Evolutionary conservation across 2,113 vertebrate genomes (phyloP), one percentile per base, ranked within the genome.

Genomic region (Lagopus muta): DNA sequence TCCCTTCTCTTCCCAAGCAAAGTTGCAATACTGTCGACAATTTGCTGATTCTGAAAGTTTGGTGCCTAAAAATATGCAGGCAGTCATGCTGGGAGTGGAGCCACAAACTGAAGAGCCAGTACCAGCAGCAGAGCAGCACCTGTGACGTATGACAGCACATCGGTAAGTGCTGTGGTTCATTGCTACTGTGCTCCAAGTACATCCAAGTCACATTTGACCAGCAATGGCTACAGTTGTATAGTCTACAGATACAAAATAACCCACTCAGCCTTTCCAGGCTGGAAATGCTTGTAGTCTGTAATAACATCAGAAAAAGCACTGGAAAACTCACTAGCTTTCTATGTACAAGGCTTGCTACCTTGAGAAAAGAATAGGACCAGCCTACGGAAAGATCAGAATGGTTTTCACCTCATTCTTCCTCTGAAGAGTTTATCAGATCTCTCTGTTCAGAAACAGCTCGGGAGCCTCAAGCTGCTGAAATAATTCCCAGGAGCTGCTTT

Each of bases 151-250:
- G 40, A 14, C 9, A 45, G 20, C 28, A 22, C 58, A 58, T 7
- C 61, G 40, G 45, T 18, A 84, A 45, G 27, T 4, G 6, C 2
- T 1, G 11, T 0, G 2, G 17, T 19, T 43, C 0, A 1, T 11
- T 21, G 22, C 22, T 62, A 24, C 34, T 24, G 42, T 24, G 30
- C 8, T 17, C 4, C 17, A 27, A 66, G 4, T 62, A 50, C 20
- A 15, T n/a, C 40, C 45, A 43, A 62, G 18, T 6, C 27, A 9
- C 52, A 36, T n/a, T 36, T n/a, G 72, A 74, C 72, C 80, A 81
- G 18, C 17, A 21, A 32, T 11, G 5, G 36, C 20, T 54, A 24
- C 16, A 45, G 22, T 0, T 89, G 34, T 24, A 27, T 25, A 34
- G 25, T 34, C 18, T 48, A 15, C 45, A 77, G 20, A 25, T 20